A percentile compares a stretch with the other conserved stretches of the same genome.
Conservation (phyloP, 1,140 invertebrate genomes). For the Drosophila pseudoobscura region DNA sequence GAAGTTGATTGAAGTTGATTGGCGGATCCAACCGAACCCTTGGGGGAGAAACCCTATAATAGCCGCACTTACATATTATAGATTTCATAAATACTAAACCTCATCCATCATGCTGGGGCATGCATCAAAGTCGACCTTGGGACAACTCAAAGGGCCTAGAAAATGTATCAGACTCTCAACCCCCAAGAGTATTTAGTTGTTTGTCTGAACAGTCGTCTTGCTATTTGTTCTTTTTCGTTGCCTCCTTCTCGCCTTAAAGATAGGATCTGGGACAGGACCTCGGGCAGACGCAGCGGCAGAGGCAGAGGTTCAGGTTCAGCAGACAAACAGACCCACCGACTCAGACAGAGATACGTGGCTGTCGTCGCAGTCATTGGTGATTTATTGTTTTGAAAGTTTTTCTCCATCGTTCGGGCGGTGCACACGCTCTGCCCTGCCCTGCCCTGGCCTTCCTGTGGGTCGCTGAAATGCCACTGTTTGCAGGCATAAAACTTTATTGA, state of each 20-base stretch:
- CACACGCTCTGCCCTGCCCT: slow-evolving; percentile 1
- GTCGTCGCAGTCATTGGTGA: slow-evolving; percentile 66
- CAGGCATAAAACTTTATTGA: slow-evolving; percentile 67
- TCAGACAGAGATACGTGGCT: slow-evolving; percentile 26
- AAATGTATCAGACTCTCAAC: slow-evolving; percentile 5
- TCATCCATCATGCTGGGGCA: slow-evolving; percentile 41
- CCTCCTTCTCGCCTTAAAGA: slow-evolving; percentile 16
- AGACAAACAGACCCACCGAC: slow-evolving; percentile 33
- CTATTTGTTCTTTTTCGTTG: slow-evolving; percentile 16
- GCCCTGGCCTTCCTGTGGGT: slow-evolving; percentile 3
- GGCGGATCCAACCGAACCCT: background rate
- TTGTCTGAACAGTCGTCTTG: slow-evolving; percentile 28
- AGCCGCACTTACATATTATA: slow-evolving; percentile 16
- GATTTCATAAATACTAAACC: slow-evolving; percentile 5
- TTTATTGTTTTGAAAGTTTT: slow-evolving; percentile 71
- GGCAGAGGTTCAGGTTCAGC: slow-evolving; percentile 35
- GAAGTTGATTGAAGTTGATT: slow-evolving; percentile 11
- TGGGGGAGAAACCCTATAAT: slow-evolving; percentile 6
- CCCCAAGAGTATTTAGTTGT: slow-evolving; percentile 33
- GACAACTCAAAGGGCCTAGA: slow-evolving; percentile 1
- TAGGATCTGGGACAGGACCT: slow-evolving; percentile 9
- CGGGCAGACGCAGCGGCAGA: background rate
- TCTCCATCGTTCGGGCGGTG: slow-evolving; percentile 12
- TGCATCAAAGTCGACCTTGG: slow-evolving; percentile 25
- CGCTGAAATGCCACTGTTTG: slow-evolving; percentile 43